These are phyloP conservation scores for Hypotaenidia okinawae DNA, from an alignment of 2,797 vertebrate genomes.

Conservation along the genomic window DNA sequence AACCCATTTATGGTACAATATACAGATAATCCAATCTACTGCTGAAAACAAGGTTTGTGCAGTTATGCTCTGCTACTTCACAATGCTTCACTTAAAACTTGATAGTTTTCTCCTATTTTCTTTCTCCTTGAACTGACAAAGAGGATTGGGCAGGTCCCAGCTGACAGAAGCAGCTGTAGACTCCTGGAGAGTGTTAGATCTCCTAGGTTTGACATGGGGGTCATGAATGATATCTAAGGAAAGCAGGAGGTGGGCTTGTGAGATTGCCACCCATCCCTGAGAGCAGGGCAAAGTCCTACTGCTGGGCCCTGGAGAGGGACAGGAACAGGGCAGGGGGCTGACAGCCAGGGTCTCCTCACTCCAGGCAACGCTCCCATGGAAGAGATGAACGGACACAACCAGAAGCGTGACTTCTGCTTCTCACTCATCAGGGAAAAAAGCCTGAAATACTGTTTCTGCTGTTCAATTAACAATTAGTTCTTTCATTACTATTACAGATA, in stretches of 20 bases:
- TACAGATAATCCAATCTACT: constrained; percentile 72
- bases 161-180: constrained; percentile 5
- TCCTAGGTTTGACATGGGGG: fast-evolving
- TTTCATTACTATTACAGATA: neutral
- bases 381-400: neutral
- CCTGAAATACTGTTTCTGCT: neutral
- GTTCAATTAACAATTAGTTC: neutral
- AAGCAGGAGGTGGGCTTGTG: neutral
- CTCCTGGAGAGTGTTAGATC: neutral
- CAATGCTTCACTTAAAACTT: constrained; percentile 56
- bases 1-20: constrained; percentile 70
- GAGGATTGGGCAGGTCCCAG: neutral
- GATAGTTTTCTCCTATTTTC: constrained; percentile 60
- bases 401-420: neutral
- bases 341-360: neutral
- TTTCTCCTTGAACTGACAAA: constrained; percentile 52
- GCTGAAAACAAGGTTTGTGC: constrained; percentile 60
- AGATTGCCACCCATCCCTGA: neutral
- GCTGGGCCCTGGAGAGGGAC: neutral
- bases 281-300: neutral
- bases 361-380: neutral
- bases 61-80: constrained; percentile 43
- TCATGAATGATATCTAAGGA: neutral
- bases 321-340: neutral
- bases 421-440: neutral